Base-by-base conservation (phyloP, 2,888 invertebrate genomes). In the Eilema sororculum region DNA sequence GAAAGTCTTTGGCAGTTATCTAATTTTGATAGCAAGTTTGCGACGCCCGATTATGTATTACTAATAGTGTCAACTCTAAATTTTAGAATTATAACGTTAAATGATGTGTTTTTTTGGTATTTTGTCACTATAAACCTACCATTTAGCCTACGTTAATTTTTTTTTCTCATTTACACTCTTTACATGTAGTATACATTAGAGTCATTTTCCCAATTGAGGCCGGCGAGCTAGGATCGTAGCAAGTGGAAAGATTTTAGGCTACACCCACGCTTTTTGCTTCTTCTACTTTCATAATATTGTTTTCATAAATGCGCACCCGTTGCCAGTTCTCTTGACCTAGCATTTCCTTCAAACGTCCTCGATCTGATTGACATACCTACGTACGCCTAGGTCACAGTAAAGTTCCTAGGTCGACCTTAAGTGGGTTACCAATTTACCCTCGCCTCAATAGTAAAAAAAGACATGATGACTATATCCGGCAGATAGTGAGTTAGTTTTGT, bases 1-100 rank as follows among this genome's bases (percentile, higher is more conserved):
- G 94, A 95, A 95, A 95, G 95, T 91, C 82, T 66, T 84, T 87
- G 86, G 88, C 89, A 86, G 93, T 93, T 94, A 93, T 92, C 91
- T 93, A 93, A 93, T 93, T 93, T 92, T 86, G 87, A 91, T 91
- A 88, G 82, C 73, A 72, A 65, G 76, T 72, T 79, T 75, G 74
- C 80, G 81, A 67, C 46, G 30, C 59, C n/a, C 22, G 24, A 22
- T 33, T 65, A 56, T 60, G 22, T 46, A 33, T 52, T 65, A n/a
- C 24, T 52, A 78, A 75, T 71, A 64, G 66, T 62, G 62, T 70
- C 83, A 64, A 73, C 69, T 74, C n/a, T 5, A 25, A 58, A 41
- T 66, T n/a, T n/a, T 59, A 0, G 10, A 66, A 59, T 66, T 41
- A 66, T 52, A 41, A 46, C 2, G 4, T 52, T 52, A 8, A 16